Percentiles rank a stretch among this genome's conserved stretches.
phyloP scores from a whole-genome alignment of 1,140 invertebrate species.

The Zophobas atratus region DNA sequence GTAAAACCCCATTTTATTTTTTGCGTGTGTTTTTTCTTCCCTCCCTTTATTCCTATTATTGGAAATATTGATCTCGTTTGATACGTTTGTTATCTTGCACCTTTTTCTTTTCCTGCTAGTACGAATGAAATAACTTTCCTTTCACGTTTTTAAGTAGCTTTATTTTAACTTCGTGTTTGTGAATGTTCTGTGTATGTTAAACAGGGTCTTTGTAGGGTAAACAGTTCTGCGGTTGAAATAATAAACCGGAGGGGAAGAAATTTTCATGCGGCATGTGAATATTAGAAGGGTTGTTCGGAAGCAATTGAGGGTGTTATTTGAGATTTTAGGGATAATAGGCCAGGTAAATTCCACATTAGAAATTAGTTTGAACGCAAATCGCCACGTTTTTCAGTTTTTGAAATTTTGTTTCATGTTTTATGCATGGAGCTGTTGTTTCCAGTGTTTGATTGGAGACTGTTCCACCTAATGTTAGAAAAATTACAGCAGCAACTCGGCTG shows the following conservation, averaged over 20 bases:
- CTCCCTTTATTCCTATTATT: not conserved
- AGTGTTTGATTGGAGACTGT: too few relatives aligned
- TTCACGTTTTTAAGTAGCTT: constrained; percentile 26
- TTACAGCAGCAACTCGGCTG: too few relatives aligned
- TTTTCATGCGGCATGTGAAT: not conserved
- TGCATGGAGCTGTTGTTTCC: too few relatives aligned
- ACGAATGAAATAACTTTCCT: constrained; percentile 22
- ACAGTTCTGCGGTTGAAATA: constrained; percentile 9
- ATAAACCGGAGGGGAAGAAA: not conserved
- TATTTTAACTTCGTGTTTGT: constrained; percentile 31
- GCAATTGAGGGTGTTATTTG: not conserved
- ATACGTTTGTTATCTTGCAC: constrained; percentile 16
- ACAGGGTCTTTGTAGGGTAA: constrained; percentile 11
- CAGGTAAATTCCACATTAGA: too few relatives aligned
- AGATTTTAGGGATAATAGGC: too few relatives aligned
- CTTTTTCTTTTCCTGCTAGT: constrained; percentile 6
- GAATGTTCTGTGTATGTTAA: not conserved
- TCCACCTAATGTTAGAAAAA: too few relatives aligned
- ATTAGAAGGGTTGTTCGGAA: not conserved
- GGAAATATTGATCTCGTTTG: constrained; percentile 2
- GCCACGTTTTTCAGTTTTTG: too few relatives aligned
- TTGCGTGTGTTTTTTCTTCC: constrained; percentile 10
- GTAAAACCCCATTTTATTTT: constrained; percentile 19
- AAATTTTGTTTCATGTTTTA: too few relatives aligned
- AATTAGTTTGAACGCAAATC: too few relatives aligned